Evolutionary conservation across 2,113 vertebrate genomes (phyloP).

Genomic region (Ginglymostoma cirratum): DNA sequence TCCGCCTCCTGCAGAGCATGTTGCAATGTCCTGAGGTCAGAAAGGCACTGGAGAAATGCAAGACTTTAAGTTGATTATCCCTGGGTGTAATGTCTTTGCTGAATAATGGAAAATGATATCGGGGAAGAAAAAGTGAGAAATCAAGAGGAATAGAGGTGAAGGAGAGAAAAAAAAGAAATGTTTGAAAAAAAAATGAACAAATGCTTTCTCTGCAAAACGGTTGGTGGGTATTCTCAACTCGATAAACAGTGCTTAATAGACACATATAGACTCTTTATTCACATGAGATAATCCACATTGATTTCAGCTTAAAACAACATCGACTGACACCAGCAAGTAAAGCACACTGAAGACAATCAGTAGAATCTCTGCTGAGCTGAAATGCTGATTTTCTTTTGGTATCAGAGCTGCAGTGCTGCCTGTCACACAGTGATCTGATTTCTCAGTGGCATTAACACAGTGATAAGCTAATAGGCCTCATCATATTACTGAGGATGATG

Average conservation of each 20-base stretch:
- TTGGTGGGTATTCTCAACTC: background rate
- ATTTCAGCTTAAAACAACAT: background rate
- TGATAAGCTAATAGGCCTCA: slow-evolving; percentile 23
- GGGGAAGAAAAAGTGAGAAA: background rate
- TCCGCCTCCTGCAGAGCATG: background rate
- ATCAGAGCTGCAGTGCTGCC: background rate
- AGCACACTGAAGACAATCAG: background rate
- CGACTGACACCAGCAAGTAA: background rate
- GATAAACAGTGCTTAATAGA: background rate
- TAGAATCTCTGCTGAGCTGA: background rate
- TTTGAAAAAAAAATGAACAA: background rate
- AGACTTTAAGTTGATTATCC: background rate
- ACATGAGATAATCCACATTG: background rate
- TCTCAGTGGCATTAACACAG: background rate
- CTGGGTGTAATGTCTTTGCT: background rate
- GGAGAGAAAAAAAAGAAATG: background rate
- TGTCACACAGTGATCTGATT: slow-evolving; percentile 18
- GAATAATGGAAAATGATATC: background rate
- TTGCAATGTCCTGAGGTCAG: background rate
- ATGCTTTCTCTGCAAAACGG: background rate
- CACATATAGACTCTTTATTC: background rate
- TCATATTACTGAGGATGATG: background rate
- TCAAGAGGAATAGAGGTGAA: background rate
- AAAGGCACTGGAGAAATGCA: background rate
- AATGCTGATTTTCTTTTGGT: background rate